Evolutionary conservation across 2,113 vertebrate species (phyloP).

Genomic region (Grantiella picta): DNA sequence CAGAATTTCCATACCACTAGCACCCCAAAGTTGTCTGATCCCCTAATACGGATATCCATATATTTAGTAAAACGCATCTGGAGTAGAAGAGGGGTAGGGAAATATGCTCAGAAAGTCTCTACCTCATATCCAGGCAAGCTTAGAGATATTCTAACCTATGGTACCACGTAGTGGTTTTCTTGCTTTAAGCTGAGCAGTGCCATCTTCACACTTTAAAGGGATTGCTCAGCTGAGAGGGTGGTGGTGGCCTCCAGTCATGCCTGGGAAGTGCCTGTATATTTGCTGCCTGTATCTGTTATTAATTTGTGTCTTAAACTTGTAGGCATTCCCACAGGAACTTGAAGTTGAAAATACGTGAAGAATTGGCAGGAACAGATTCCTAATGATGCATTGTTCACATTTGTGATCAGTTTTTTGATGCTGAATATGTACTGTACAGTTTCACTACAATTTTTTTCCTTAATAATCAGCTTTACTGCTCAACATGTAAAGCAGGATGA

Average conservation of each 20-base stretch:
- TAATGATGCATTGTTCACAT: background rate
- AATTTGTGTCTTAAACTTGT: conserved; percentile 47
- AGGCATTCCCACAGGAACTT: conserved; percentile 53
- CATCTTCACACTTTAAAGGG: background rate
- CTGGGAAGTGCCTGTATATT: conserved; percentile 16
- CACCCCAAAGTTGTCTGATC: background rate
- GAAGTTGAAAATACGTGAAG: conserved; percentile 22
- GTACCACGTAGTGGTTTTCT: background rate
- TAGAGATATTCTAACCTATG: background rate
- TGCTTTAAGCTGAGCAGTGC: background rate
- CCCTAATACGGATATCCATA: background rate
- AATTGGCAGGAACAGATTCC: conserved; percentile 7
- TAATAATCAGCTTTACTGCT: background rate
- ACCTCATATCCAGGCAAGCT: background rate
- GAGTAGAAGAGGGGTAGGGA: background rate
- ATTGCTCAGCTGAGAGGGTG: background rate
- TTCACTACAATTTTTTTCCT: background rate
- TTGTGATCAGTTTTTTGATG: conserved; percentile 34
- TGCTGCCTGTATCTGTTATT: conserved; percentile 44
- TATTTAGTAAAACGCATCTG: background rate
- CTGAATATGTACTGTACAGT: background rate
- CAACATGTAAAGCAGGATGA: background rate
- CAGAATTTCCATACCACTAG: background rate
- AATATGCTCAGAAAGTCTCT: background rate
- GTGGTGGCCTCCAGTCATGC: background rate